A percentile compares a stretch with the other conserved stretches of the same genome.
These are phyloP conservation scores for Acarapis woodi DNA, from an alignment of 1,140 invertebrate species.

Conservation along the genomic window DNA sequence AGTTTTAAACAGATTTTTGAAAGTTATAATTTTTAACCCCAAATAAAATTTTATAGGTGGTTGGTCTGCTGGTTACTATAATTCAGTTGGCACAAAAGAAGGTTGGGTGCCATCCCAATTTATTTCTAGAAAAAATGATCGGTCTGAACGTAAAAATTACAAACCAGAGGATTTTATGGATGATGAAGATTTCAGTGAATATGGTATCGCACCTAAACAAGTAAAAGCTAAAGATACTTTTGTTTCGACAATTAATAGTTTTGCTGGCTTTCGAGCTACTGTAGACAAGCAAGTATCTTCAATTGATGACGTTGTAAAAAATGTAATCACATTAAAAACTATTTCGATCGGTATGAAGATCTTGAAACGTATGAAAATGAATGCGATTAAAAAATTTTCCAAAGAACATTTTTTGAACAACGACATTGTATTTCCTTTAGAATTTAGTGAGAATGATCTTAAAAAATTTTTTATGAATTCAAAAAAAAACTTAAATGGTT, in stretches of 20 bases:
- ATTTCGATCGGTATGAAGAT: slow-evolving; percentile 62
- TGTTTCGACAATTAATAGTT: slow-evolving; percentile 12
- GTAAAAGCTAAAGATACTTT: slow-evolving; percentile 47
- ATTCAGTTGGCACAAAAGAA: slow-evolving; percentile 78
- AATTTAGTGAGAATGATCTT: slow-evolving; percentile 24
- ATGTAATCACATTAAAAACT: slow-evolving; percentile 40
- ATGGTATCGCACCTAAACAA: slow-evolving; percentile 70
- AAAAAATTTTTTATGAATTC: slow-evolving; percentile 24
- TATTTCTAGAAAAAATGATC: slow-evolving; percentile 29
- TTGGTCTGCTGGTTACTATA: slow-evolving; percentile 91
- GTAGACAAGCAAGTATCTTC: slow-evolving; percentile 26
- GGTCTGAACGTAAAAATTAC: slow-evolving; percentile 24
- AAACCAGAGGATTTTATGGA: slow-evolving; percentile 89
- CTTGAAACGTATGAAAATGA: slow-evolving; percentile 45
- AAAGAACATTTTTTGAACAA: too few species aligned
- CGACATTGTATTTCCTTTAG: too few species aligned
- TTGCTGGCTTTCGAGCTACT: slow-evolving; percentile 12
- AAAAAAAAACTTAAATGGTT: slow-evolving; percentile 32
- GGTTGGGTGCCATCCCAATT: slow-evolving; percentile 77
- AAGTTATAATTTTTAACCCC: too few species aligned
- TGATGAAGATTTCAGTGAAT: slow-evolving; percentile 76
- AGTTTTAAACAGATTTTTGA: too few species aligned
- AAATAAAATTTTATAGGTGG: too few species aligned
- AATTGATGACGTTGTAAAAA: slow-evolving; percentile 42
- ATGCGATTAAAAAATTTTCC: slow-evolving; percentile 24